Base-by-base conservation (phyloP, 2,797 vertebrate genomes). In the Babyrousa celebensis region DNA sequence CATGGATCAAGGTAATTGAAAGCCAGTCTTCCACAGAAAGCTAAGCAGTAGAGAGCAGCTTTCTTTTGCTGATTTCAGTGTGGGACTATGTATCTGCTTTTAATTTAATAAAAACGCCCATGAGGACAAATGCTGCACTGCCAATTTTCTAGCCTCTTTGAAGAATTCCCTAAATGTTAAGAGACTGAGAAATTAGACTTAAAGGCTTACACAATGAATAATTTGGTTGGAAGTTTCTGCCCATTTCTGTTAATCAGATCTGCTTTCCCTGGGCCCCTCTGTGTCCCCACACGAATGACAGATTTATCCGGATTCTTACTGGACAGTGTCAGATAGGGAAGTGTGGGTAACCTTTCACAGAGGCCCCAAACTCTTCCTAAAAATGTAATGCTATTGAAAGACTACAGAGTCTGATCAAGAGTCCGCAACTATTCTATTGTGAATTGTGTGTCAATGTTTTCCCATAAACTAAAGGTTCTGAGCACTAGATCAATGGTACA, bases 71-170 rank as follows among this genome's bases (percentile, higher is more conserved):
- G 78, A 12, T 75, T 85, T 85, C 58, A 43, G 3, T 32, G 68
- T 74, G 60, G 70, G 75, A 56, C 79, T 62, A 60, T 27, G 62
- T 56, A 79, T 68, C 68, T 7, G 74, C 82, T 95, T 94, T 62
- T 92, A 93, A 95, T 93, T 91, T 84, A 89, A 93, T 92, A 87
- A 94, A 91, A 96, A 92, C 78, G 56, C 52, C 94, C 77, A 36
- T 0, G 43, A 93, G 89, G 75, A 85, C 70, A 89, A 71, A 85
- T 36, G 85, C 88, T 20, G 29, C 36, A 52, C 12, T 89, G 85
- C 79, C 87, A 85, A 72, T 27, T 85, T 94, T 75, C 70, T 79
- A 36, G 48, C 74, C 84, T 94, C 86, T 96, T 87, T 96, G 89
- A 97, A 95, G 89, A 96, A 91, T 89, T 96, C 18, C 68, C 67